Evolutionary conservation across 2,888 invertebrate species (phyloP).

Genomic region (Chirona hameri): DNA sequence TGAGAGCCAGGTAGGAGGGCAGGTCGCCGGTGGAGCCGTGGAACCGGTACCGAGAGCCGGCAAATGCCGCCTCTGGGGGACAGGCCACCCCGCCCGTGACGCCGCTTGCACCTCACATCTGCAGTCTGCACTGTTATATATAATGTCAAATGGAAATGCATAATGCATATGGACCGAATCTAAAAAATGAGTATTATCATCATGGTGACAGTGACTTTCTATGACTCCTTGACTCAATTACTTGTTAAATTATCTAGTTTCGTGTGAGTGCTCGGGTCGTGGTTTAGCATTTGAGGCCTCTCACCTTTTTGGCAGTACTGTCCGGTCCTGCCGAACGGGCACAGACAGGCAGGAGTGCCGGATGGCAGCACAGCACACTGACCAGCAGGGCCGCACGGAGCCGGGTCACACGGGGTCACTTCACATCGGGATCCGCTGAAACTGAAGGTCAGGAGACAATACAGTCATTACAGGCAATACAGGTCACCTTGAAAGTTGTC

Average conservation of each 20-base stretch:
- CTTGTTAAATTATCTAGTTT: no score
- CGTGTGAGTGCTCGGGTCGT: no score
- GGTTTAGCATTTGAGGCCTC: not conserved
- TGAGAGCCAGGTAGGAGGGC: not conserved
- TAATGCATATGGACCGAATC: no score
- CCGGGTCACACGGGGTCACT: not conserved
- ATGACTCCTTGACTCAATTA: no score
- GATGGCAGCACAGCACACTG: not conserved
- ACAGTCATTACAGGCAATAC: not conserved
- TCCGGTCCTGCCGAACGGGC: not conserved
- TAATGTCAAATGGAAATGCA: no score
- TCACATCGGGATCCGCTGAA: conserved; percentile 1
- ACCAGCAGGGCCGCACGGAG: not conserved
- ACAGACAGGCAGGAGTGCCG: not conserved
- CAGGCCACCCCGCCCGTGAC: not conserved
- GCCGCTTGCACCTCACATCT: no score
- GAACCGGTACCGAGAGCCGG: not conserved
- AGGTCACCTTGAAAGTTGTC: no score
- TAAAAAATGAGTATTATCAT: no score
- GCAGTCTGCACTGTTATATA: no score
- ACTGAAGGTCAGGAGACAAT: not conserved
- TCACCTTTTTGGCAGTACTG: not conserved
- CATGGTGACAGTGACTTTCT: no score
- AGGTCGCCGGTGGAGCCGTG: not conserved
- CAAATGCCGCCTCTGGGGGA: not conserved